Evolutionary conservation across 2,113 vertebrate genomes (phyloP).

Genomic region (Prionailurus viverrinus): DNA sequence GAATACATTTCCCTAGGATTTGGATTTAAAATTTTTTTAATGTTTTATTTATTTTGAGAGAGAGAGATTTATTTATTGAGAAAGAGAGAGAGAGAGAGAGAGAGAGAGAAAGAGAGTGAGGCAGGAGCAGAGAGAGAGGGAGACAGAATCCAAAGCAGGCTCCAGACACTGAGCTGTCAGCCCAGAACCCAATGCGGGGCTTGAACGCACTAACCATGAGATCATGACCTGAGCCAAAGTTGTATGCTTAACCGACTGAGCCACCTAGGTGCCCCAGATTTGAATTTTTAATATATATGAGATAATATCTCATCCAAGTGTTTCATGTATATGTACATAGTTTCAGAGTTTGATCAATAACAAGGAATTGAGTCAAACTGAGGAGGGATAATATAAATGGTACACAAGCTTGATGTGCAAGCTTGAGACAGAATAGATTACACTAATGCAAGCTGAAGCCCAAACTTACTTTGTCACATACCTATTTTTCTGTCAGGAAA

Average conservation of each 20-base stretch:
- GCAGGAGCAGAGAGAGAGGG: no score
- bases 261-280: background rate
- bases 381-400: conserved; percentile 15
- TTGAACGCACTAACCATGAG: no score
- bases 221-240: no score
- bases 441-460: background rate
- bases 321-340: background rate
- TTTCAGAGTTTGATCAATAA: conserved; percentile 3
- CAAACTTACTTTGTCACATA: conserved; percentile 7
- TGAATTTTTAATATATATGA: conserved; percentile 14
- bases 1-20: conserved; percentile 4
- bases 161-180: no score
- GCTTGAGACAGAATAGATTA: background rate
- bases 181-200: no score
- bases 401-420: background rate
- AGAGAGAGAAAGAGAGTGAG: no score
- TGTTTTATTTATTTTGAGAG: no score
- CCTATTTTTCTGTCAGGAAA: conserved; percentile 21
- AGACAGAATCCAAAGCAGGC: no score
- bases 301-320: background rate
- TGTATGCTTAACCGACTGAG: no score
- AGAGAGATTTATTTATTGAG: no score
- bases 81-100: no score
- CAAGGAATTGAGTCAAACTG: conserved; percentile 17
- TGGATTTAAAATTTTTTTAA: background rate